Evolutionary conservation across 2,888 invertebrate genomes (phyloP), one percentile per base, ranked within the genome.

Genomic region (Hofmannophila pseudospretella): DNA sequence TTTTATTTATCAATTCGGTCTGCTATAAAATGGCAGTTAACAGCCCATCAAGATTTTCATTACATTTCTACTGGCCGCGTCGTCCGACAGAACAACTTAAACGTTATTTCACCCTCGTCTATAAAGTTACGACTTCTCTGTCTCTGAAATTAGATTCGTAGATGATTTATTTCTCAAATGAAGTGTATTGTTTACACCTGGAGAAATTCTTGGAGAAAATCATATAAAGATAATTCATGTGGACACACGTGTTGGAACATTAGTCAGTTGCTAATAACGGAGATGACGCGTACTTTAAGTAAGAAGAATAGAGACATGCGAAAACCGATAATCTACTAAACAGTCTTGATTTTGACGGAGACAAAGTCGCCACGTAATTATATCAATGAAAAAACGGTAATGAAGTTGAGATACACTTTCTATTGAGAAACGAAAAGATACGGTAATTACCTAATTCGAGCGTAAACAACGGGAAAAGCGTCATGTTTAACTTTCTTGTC

Each of bases 381-480:
- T n/a, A n/a, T 32, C 27, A 36, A 34, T 33, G 32, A 52, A 51
- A 51, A 47, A 45, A 42, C 45, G 44, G 41, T 48, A 44, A 47
- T 55, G 31, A 13, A 4, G 16, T n/a, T n/a, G n/a, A 11, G 12
- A 49, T 54, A 60, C 54, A 62, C 69, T 70, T 69, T 70, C 70
- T 70, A 67, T 51, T 54, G 49, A 51, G 48, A 10, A 31, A 20
- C 19, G 31, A n/a, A 9, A 31, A 20, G 19, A 10, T 20, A 30
- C 19, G 30, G 9, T 9, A 14, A 30, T 30, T 30, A 30, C 31
- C 10, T 26, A 26, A 20, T 31, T 26, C 31, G 36, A 31, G 4
- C 26, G 25, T 31, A 36, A 13, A 34, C 3, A 34, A 34, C 5
- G 23, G 22, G 33, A 26, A 36, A 35, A 33, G 8, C 16, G 26